These are phyloP conservation scores for Mechanitis mazaeus DNA, from an alignment of 2,888 invertebrate species.

Conservation along the genomic window DNA sequence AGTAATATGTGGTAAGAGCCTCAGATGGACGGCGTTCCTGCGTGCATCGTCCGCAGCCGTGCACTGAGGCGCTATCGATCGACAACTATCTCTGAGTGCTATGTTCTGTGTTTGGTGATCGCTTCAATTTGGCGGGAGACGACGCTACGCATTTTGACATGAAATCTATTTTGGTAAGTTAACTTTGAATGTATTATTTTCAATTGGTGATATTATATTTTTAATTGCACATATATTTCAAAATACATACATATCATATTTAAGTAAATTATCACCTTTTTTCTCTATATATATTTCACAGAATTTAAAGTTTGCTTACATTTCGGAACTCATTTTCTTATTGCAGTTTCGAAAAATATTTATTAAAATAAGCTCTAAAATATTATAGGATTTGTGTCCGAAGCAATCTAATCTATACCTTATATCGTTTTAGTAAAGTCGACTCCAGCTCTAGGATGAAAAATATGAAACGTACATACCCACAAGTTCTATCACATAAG, in stretches of 20 bases:
- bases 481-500: slow-evolving; percentile 3
- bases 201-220: background rate
- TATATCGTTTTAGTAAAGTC: too few species aligned
- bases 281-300: too few species aligned
- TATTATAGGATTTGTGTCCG: background rate
- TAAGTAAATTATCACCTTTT: background rate
- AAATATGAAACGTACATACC: background rate
- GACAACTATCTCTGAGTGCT: slow-evolving; percentile 56
- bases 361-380: slow-evolving; percentile 1
- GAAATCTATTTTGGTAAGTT: slow-evolving; percentile 31
- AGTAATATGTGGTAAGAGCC: slow-evolving; percentile 67
- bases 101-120: slow-evolving; percentile 60
- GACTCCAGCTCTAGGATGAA: background rate
- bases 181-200: slow-evolving; percentile 10
- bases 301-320: background rate
- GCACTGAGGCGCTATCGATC: slow-evolving; percentile 68
- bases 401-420: background rate
- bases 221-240: background rate
- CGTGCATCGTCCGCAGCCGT: slow-evolving; percentile 53
- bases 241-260: background rate
- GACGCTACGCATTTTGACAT: slow-evolving; percentile 39
- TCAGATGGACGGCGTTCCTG: slow-evolving; percentile 51
- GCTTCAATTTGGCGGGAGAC: slow-evolving; percentile 66
- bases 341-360: slow-evolving; percentile 2
- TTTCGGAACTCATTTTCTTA: background rate